Conservation (phyloP, 2,888 invertebrate species). For the Melinaea menophilus region DNA sequence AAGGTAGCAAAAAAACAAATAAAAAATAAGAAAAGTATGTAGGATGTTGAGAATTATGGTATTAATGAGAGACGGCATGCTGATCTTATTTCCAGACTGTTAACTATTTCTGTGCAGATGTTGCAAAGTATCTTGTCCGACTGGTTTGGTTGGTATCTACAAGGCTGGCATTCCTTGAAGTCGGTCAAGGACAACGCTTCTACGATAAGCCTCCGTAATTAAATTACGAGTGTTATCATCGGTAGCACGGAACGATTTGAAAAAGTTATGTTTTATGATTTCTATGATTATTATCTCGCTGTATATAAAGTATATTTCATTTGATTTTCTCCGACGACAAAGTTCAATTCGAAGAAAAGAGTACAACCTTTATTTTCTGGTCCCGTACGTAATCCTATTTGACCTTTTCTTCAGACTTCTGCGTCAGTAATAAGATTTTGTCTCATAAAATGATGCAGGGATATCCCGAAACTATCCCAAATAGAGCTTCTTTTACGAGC, state of each 20-base stretch:
- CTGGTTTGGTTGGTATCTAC: constrained; percentile 21
- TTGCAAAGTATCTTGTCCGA: constrained; percentile 20
- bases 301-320: background rate
- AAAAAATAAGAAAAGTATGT: background rate
- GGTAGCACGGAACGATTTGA: background rate
- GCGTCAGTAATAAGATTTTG: constrained; percentile 15
- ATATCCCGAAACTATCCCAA: constrained; percentile 19
- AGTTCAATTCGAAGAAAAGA: background rate
- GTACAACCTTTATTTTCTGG: constrained; percentile 7
- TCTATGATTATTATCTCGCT: background rate
- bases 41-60: constrained; percentile 13
- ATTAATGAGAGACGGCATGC: constrained; percentile 17
- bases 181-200: constrained; percentile 29
- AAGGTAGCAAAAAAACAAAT: background rate
- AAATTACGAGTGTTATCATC: background rate
- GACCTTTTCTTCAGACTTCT: constrained; percentile 11
- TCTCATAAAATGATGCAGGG: constrained; percentile 16
- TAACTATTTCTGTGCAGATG: constrained; percentile 25
- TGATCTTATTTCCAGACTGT: constrained; percentile 22
- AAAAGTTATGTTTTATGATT: background rate
- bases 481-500: constrained; percentile 29
- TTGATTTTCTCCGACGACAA: background rate
- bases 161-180: constrained; percentile 21
- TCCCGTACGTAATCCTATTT: constrained; percentile 11
- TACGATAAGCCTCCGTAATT: constrained; percentile 17